A percentile compares a stretch with the other conserved stretches of the same genome.
phyloP scores from a whole-genome alignment of 2,888 invertebrate genomes.

The Ypsolopha sequella region DNA sequence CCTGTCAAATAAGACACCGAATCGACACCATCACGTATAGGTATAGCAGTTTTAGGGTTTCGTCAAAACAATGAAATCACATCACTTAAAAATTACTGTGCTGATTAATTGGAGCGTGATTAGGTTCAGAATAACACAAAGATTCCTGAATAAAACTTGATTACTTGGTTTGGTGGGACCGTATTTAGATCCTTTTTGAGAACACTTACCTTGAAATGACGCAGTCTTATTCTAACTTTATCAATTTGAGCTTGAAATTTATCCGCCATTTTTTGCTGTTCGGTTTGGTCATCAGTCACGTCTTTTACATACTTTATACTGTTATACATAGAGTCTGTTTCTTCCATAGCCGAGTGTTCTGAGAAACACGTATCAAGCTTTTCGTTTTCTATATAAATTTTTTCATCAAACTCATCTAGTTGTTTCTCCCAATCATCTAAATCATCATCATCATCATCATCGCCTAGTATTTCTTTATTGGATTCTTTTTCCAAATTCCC shows the following conservation, averaged over 20 bases:
- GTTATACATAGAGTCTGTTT: constrained; percentile 43
- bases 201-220: constrained; percentile 42
- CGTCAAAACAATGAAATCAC: too few relatives aligned
- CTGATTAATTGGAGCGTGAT: too few relatives aligned
- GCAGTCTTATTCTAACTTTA: constrained; percentile 31
- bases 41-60: too few relatives aligned
- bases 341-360: constrained; percentile 37
- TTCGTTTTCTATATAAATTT: constrained; percentile 13
- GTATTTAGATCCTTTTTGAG: too few relatives aligned
- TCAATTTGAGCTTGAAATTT: constrained; percentile 33
- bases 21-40: too few relatives aligned
- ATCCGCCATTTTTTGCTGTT: constrained; percentile 31
- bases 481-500: constrained; percentile 21
- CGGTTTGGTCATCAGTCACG: constrained; percentile 27
- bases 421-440: constrained; percentile 33
- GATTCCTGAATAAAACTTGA: too few relatives aligned
- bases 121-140: too few relatives aligned
- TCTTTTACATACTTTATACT: constrained; percentile 43
- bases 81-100: too few relatives aligned
- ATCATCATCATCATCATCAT: constrained; percentile 14
- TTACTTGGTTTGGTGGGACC: too few relatives aligned
- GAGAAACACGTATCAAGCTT: constrained; percentile 47
- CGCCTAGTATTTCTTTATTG: constrained; percentile 10
- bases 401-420: constrained; percentile 16
- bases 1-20: too few relatives aligned